phyloP scores from a whole-genome alignment of 2,797 vertebrate genomes.

The Mionectes olivaceus region DNA sequence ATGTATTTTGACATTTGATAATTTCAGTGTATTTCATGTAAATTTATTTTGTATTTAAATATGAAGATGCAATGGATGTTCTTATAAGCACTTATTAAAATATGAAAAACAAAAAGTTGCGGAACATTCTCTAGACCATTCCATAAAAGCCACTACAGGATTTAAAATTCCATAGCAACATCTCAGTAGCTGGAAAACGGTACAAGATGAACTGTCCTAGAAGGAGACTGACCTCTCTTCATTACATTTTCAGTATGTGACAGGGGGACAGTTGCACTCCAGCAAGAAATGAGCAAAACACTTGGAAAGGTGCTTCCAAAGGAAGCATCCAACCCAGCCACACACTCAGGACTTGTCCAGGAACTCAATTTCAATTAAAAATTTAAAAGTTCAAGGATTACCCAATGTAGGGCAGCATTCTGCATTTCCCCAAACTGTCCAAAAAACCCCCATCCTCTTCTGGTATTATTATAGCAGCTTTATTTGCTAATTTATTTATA shows the following conservation, averaged over 20 bases:
- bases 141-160: background rate
- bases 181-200: background rate
- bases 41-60: background rate
- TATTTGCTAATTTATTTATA: background rate
- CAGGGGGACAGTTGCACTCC: background rate
- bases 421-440: background rate
- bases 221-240: background rate
- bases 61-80: background rate
- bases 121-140: background rate
- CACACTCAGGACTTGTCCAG: background rate
- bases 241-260: background rate
- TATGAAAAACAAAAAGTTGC: background rate
- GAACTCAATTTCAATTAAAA: background rate
- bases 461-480: background rate
- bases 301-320: background rate
- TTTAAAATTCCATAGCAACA: background rate
- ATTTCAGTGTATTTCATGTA: background rate
- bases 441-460: accelerated
- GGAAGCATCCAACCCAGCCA: background rate
- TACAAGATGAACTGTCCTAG: background rate
- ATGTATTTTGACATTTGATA: background rate
- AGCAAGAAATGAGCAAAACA: background rate
- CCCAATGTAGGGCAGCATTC: background rate
- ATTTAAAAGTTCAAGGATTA: background rate
- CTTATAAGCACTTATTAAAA: background rate